phyloP scores from a whole-genome alignment of 2,797 vertebrate species.

The Myoxocephalus aenaeus region DNA sequence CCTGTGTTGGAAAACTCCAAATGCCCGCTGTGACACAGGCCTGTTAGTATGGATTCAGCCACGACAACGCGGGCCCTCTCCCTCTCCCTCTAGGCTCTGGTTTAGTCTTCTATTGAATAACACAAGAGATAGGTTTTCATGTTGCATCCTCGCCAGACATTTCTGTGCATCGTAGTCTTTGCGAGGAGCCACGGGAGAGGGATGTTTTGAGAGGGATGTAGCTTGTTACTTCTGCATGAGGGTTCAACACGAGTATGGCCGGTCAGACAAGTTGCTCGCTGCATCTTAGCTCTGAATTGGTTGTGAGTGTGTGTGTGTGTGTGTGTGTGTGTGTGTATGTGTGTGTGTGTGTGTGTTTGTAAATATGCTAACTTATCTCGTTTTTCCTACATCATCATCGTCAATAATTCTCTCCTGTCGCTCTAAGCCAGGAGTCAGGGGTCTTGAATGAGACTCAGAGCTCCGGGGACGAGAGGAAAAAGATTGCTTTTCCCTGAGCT shows the following conservation, averaged over 20 bases:
- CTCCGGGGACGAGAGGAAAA: slow-evolving; percentile 41
- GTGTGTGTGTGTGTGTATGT: background rate
- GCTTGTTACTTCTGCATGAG: slow-evolving; percentile 17
- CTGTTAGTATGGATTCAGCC: slow-evolving; percentile 24
- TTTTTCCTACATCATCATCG: slow-evolving; percentile 40
- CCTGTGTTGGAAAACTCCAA: slow-evolving; percentile 15
- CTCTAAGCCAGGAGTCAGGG: slow-evolving; percentile 40
- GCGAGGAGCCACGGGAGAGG: slow-evolving; percentile 37
- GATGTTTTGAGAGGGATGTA: slow-evolving; percentile 18
- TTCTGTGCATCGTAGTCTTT: slow-evolving; percentile 38
- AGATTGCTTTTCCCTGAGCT: slow-evolving; percentile 68
- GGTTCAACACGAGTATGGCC: slow-evolving; percentile 16
- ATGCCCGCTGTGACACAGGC: slow-evolving; percentile 26
- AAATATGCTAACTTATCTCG: slow-evolving; percentile 13
- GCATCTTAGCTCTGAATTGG: background rate
- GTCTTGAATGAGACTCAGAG: slow-evolving; percentile 51
- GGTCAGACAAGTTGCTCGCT: slow-evolving; percentile 31
- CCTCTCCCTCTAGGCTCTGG: slow-evolving; percentile 59
- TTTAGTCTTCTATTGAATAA: slow-evolving; percentile 76
- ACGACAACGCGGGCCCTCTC: slow-evolving; percentile 14
- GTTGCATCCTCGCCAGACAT: slow-evolving; percentile 51
- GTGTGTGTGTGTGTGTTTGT: slow-evolving; percentile 4
- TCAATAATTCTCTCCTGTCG: slow-evolving; percentile 55
- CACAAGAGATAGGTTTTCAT: slow-evolving; percentile 68
- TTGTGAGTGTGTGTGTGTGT: background rate